These are phyloP conservation scores for Sapajus apella DNA, from an alignment of 2,113 vertebrate genomes.

Conservation along the genomic window DNA sequence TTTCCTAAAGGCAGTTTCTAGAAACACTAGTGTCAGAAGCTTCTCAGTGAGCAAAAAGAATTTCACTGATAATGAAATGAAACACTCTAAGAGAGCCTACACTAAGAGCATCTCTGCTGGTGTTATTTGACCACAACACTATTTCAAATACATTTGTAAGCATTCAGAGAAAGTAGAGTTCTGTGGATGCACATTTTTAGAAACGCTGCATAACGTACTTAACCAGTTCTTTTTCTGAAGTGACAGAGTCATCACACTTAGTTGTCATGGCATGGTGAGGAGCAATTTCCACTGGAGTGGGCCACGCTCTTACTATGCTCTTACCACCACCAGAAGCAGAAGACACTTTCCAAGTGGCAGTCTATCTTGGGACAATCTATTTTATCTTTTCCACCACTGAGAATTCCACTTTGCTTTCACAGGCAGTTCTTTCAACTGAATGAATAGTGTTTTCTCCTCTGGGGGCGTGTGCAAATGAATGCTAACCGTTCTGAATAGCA, in stretches of 20 bases:
- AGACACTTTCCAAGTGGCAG: background rate
- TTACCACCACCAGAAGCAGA: background rate
- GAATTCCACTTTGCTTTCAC: background rate
- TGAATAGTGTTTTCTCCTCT: background rate
- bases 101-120: background rate
- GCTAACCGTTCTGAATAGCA: slow-evolving; percentile 35
- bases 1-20: background rate
- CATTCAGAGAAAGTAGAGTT: background rate
- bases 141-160: background rate
- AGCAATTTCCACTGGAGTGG: background rate
- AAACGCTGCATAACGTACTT: background rate
- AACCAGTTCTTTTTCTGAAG: background rate
- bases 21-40: background rate
- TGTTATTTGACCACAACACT: background rate
- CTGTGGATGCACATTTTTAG: background rate
- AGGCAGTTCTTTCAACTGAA: background rate
- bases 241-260: background rate
- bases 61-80: background rate
- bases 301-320: background rate
- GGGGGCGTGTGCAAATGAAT: background rate
- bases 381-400: background rate
- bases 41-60: background rate
- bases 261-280: background rate
- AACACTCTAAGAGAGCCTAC: background rate
- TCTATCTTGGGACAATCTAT: background rate